Conservation (phyloP, 2,113 vertebrate species). For the Uria aalge region DNA sequence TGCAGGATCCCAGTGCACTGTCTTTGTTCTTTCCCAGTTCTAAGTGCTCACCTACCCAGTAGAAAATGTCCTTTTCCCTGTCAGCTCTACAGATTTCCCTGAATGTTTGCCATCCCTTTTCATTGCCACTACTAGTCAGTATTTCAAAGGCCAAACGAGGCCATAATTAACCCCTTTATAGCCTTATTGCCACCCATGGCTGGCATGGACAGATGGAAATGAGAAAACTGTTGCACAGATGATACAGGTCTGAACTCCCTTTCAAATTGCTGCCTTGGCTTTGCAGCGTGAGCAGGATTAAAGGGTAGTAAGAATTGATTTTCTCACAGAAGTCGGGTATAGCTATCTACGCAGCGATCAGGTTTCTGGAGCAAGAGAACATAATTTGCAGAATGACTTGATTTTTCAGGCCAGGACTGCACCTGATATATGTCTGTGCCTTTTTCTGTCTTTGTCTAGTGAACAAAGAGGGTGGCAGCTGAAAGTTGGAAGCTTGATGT, state of each 20-base stretch:
- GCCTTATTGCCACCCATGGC: background rate
- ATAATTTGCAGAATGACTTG: conserved; percentile 32
- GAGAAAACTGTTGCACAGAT: background rate
- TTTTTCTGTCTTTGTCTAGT: background rate
- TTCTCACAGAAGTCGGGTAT: conserved; percentile 12
- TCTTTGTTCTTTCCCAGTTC: background rate
- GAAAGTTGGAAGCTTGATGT: background rate
- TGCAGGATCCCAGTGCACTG: background rate
- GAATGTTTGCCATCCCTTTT: background rate
- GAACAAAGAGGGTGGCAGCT: background rate
- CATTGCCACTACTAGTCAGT: background rate
- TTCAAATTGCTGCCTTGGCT: background rate
- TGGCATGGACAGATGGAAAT: background rate
- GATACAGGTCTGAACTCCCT: background rate
- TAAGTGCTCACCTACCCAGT: background rate
- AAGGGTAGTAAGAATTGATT: conserved; percentile 40
- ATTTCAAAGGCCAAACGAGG: background rate
- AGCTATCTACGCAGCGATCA: background rate
- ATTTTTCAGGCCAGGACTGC: conserved; percentile 11
- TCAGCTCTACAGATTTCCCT: background rate
- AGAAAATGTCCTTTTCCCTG: background rate
- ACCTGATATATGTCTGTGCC: background rate
- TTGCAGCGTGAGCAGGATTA: conserved; percentile 17
- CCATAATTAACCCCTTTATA: background rate
- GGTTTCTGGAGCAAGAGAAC: conserved; percentile 6